Percentiles rank a stretch among this genome's conserved stretches.
These are phyloP conservation scores for Malurus alboscapulatus DNA, from an alignment of 2,113 vertebrate species.

Conservation along the genomic window DNA sequence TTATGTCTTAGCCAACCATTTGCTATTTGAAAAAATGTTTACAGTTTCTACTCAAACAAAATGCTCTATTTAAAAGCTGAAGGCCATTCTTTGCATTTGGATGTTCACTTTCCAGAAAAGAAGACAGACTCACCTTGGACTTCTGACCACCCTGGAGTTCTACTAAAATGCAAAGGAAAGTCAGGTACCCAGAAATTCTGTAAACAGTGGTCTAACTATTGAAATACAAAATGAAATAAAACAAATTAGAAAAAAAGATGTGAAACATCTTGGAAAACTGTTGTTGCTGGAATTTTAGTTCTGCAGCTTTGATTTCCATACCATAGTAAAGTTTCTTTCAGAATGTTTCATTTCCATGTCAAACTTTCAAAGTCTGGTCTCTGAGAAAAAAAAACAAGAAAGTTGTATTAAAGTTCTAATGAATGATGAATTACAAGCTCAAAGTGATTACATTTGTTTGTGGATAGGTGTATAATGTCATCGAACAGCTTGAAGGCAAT, in stretches of 20 bases:
- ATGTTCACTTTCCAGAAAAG: neutral
- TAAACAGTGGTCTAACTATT: neutral
- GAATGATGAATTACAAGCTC: neutral
- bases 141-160: neutral
- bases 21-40: neutral
- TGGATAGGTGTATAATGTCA: neutral
- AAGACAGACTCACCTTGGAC: neutral
- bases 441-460: neutral
- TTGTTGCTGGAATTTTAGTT: neutral
- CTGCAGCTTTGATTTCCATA: neutral
- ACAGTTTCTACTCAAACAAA: neutral
- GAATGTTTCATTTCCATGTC: neutral
- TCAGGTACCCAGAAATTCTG: neutral
- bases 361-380: neutral
- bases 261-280: neutral
- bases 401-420: neutral
- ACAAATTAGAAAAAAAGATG: neutral
- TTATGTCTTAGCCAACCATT: neutral
- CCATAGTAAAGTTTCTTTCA: neutral
- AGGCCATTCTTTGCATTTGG: neutral
- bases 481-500: conserved; percentile 33
- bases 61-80: neutral
- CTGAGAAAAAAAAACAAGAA: neutral
- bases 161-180: neutral
- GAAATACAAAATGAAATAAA: neutral